These are phyloP conservation scores for Porphyrio hochstetteri DNA, from an alignment of 2,113 vertebrate species.

Conservation along the genomic window DNA sequence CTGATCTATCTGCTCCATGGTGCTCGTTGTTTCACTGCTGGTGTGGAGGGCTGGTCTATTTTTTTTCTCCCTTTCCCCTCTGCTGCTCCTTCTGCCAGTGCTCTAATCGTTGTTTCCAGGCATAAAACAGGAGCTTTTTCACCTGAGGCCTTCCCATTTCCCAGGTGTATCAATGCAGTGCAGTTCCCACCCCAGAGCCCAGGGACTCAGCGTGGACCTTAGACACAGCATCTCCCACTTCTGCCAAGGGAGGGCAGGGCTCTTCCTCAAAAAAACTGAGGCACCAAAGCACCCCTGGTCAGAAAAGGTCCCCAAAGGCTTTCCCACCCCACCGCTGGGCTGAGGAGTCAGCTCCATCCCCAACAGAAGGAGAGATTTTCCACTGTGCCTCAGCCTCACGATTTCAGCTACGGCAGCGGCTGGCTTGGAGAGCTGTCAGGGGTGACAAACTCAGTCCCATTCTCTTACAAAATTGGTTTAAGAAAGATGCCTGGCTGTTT, in stretches of 20 bases:
- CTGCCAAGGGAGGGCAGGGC: neutral
- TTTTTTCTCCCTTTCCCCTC: neutral
- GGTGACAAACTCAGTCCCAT: neutral
- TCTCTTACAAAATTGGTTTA: constrained; percentile 32
- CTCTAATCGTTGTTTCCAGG: neutral
- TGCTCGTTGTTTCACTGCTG: neutral
- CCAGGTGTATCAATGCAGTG: neutral
- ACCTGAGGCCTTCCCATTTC: neutral
- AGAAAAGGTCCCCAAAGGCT: neutral
- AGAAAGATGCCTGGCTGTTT: constrained; percentile 36
- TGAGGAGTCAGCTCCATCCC: accelerated
- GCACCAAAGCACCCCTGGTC: neutral
- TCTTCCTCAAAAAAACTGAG: neutral
- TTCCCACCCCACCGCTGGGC: accelerated
- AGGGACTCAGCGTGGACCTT: neutral
- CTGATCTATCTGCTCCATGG: neutral
- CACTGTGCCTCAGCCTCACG: accelerated
- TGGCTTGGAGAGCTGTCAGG: neutral
- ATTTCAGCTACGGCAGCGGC: neutral
- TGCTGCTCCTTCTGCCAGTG: neutral
- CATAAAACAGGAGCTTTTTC: neutral
- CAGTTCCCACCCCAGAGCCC: neutral
- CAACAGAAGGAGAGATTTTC: neutral
- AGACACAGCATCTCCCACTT: neutral
- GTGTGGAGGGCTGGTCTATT: neutral